Evolutionary conservation across 2,113 vertebrate species (phyloP), one percentile per base, ranked within the genome.

Genomic region (Chrysemys picta): DNA sequence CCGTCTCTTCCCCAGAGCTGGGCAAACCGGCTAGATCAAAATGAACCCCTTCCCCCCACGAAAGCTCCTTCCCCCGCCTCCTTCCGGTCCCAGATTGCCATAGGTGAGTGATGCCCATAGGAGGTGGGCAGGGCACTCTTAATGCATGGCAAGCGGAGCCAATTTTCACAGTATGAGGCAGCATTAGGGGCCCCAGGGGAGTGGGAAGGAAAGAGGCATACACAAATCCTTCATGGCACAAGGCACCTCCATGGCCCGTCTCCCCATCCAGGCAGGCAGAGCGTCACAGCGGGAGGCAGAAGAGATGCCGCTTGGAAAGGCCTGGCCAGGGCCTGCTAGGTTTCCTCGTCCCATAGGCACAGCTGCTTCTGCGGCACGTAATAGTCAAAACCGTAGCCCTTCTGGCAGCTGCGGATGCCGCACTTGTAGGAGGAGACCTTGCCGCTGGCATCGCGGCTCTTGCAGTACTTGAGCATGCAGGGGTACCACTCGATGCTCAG

Each of bases 341-440:
- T 98, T 75, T 99, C 99, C 93, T 99, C 99, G 0, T 99, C 99
- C 99, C 99, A 99, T 53, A 99, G 98, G 79, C 99, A 99, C 4
- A 99, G 98, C 96, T 99, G 99, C 96, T 99, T 99, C 91, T 99
- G 99, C 0, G 99, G 98, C 89, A 99, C 99, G 0, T 98, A 99
- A 96, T 99, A 99, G 56, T 99, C 97, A 5, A 99, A 99, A 93
- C 98, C 98, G 98, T 99, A 99, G 97, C 97, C 99, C 96, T 99
- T 99, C 98, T 99, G 99, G 98, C 99, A 99, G 98, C 99, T 99
- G 95, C 99, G 99, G 96, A 99, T 99, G 97, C 99, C 99, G 1
- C 99, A 99, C 91, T 99, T 99, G 98, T 99, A 99, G n/a, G 99
- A 99, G 2, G 98, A 97, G 1, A 98, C 97, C 89, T 98, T 99